Conservation (phyloP, 2,113 vertebrate genomes). For the Salvelinus fontinalis region DNA sequence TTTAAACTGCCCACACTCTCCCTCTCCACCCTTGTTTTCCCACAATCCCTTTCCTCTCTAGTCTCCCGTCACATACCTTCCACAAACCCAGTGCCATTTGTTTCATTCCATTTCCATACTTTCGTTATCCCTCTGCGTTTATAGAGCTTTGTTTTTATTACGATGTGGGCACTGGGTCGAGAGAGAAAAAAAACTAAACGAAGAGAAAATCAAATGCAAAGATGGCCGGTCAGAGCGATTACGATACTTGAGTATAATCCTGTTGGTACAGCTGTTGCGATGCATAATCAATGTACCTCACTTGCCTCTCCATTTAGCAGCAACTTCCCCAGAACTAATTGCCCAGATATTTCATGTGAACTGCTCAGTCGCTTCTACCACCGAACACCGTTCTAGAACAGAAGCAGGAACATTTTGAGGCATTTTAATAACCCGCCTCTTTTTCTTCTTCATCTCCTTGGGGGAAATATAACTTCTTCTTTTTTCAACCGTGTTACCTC, state of each 20-base stretch:
- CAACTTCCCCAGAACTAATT: slow-evolving; percentile 53
- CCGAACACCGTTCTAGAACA: background rate
- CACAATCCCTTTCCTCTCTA: slow-evolving; percentile 46
- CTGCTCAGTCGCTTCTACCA: background rate
- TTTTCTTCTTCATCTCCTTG: background rate
- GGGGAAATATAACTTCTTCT: background rate
- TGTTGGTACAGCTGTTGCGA: slow-evolving; percentile 49
- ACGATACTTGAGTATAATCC: slow-evolving; percentile 43
- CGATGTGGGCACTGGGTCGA: background rate
- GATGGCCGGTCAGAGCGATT: slow-evolving; percentile 38
- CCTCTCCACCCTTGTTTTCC: slow-evolving; percentile 29
- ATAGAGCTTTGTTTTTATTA: background rate
- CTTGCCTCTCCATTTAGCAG: slow-evolving; percentile 18
- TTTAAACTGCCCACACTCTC: slow-evolving; percentile 40
- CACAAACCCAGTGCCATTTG: slow-evolving; percentile 10
- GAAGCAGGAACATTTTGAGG: slow-evolving; percentile 16
- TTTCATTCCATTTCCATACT: background rate
- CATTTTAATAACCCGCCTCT: slow-evolving; percentile 14
- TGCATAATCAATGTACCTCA: slow-evolving; percentile 47
- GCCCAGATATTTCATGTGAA: slow-evolving; percentile 38
- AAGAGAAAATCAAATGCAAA: slow-evolving; percentile 26
- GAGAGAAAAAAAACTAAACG: background rate
- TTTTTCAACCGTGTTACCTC: slow-evolving; percentile 6
- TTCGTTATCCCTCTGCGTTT: background rate
- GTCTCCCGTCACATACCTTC: slow-evolving; percentile 18